Conservation (phyloP, 2,888 invertebrate genomes). For the Mythimna pallens region DNA sequence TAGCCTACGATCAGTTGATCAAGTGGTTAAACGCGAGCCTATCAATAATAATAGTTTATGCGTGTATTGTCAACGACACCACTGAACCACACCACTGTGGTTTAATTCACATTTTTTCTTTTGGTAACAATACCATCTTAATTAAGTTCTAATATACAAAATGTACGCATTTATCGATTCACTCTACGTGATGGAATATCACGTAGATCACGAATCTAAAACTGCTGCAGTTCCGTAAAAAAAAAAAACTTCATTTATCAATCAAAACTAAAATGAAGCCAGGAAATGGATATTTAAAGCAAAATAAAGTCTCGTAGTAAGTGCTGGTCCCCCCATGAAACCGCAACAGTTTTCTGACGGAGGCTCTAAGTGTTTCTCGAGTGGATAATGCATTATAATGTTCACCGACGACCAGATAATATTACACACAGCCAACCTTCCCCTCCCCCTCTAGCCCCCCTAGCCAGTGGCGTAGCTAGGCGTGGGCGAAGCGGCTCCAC, state of each 20-base stretch:
- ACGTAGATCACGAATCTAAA: neutral
- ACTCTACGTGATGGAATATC: neutral
- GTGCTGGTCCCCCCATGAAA: slow-evolving; percentile 20
- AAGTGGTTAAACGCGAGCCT: too few relatives aligned
- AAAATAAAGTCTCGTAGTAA: slow-evolving; percentile 1
- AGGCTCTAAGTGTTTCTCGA: slow-evolving; percentile 66
- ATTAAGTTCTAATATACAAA: neutral
- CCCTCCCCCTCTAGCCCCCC: too few relatives aligned
- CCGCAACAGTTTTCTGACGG: slow-evolving; percentile 45
- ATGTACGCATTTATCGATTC: neutral
- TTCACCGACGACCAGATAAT: slow-evolving; percentile 67
- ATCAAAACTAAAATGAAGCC: neutral
- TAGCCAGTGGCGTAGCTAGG: too few relatives aligned
- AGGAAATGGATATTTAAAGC: slow-evolving; percentile 13
- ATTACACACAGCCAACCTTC: slow-evolving; percentile 48
- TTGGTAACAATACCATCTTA: too few relatives aligned
- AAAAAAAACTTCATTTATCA: neutral
- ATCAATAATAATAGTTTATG: too few relatives aligned
- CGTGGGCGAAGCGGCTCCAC: too few relatives aligned
- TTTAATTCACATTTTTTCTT: too few relatives aligned
- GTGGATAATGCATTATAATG: slow-evolving; percentile 71
- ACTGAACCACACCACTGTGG: too few relatives aligned
- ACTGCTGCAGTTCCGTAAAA: neutral
- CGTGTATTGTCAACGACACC: too few relatives aligned
- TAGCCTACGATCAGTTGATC: too few relatives aligned